These are phyloP conservation scores for Brachionus rubens DNA, from an alignment of 1,140 invertebrate genomes.

Conservation along the genomic window DNA sequence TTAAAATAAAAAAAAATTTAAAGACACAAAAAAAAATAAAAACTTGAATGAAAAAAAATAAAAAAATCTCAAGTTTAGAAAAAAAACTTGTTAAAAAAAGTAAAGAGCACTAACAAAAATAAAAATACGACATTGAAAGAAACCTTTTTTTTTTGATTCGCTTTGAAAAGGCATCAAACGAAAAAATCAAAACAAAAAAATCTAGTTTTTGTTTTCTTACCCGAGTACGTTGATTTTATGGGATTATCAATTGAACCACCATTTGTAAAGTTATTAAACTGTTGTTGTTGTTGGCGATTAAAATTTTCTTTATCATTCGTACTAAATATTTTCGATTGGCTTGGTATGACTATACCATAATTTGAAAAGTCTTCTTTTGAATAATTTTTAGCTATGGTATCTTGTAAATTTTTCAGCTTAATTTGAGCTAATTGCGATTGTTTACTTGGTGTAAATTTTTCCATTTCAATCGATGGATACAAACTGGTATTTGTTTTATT, in stretches of 20 bases:
- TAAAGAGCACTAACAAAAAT: no score
- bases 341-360: slow-evolving; percentile 9
- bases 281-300: neutral
- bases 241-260: slow-evolving; percentile 18
- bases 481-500: neutral
- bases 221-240: no score
- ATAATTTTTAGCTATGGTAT: neutral
- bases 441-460: neutral
- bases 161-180: no score
- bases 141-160: no score
- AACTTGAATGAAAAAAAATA: no score
- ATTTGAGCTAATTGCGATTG: neutral
- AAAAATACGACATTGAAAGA: no score
- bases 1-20: no score
- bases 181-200: no score
- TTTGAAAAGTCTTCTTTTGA: slow-evolving; percentile 21
- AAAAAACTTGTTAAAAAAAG: no score
- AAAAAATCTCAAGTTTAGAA: no score
- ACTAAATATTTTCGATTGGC: neutral
- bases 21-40: no score
- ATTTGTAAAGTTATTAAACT: neutral
- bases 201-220: no score
- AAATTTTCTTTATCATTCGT: slow-evolving; percentile 34
- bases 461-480: neutral
- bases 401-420: slow-evolving; percentile 31